Base-by-base conservation (phyloP, 2,888 invertebrate genomes). In the Leucania comma region DNA sequence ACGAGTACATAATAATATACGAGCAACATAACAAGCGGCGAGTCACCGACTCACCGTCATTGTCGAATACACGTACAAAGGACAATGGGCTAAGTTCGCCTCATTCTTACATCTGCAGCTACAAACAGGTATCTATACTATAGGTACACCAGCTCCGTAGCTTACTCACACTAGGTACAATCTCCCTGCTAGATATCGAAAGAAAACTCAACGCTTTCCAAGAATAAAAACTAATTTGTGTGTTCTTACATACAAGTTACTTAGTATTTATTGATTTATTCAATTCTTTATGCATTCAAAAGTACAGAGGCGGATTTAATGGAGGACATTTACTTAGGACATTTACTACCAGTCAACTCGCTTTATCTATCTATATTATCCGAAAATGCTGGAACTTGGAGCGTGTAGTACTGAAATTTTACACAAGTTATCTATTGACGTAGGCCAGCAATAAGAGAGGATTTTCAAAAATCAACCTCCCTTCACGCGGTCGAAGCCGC, bases 51-150 rank as follows among this genome's bases (percentile, higher is more conserved):
- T 63, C 58, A 71, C 57, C 71, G 38, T 56, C 51, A 67, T 77
- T 72, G 72, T 78, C 78, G 62, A 72, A 75, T 76, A 76, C 54
- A 60, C 20, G 59, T 53, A 76, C 67, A 60, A 64, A 78, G 63
- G 78, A 78, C 72, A 78, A 78, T 77, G 78, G 71, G 51, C 42
- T 72, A 48, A 78, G 66, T 78, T 77, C 66, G 56, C 51, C 35
- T 62, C 70, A 48, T 56, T 72, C 78, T 60, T 76, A 71, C 32
- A 59, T 62, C 53, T 78, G 60, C 51, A 38, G 57, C 12, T 22
- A 48, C 48, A 51, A 71, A 77, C 71, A 56, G 51, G 50, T 77
- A 51, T 17, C 32, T 32, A 38, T n/a, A 14, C 32, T 32, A 38
- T n/a, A 14, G n/a, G 51, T 12, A 24, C 58, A 51, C n/a, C 26